Base-by-base conservation (phyloP, 2,888 invertebrate species). In the Metallyticus violacea region DNA sequence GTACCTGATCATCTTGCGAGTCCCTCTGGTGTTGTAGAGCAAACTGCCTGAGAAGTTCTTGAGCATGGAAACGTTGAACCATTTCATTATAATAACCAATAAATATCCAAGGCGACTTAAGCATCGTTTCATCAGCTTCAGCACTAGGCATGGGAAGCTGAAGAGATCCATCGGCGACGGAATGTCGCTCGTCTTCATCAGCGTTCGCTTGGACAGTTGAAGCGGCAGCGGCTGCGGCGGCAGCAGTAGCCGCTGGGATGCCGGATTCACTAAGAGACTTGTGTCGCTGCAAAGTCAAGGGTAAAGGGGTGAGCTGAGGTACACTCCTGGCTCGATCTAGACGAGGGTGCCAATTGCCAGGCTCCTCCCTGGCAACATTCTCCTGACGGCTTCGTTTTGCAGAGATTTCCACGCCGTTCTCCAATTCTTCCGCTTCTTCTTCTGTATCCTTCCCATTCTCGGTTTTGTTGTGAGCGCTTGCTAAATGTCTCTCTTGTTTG, bases 21-120 rank as follows among this genome's bases (percentile, higher is more conserved):
- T 85, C 79, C 25, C 82, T 77, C 77, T 89, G 88, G 88, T 89
- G 89, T 88, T 90, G 90, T 62, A 90, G 88, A 85, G 90, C 90
- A 87, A 89, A 89, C 87, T 90, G 90, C 40, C 90, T 89, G 76
- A 90, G 88, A 40, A 90, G 89, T 89, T 90, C 90, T 88, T 90
- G 90, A 88, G 90, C 90, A 88, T 90, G 90, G 87, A 90, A 90
- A 77, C 89, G 89, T 80, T 90, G 90, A n/a, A 90, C 87, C 26
- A 90, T 89, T 87, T 90, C 90, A 27, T 90, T 89, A 85, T 90
- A 90, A 86, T 90, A 90, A 30, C 89, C 90, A 25, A 90, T 82
- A 83, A 90, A 90, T 27, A 90, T 89, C 89, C 89, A 90, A 0
- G 90, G 89, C 22, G 89, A 89, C 85, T 89, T 89, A 25, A 30